A percentile compares a stretch with the other conserved stretches of the same genome.
Conservation (phyloP, 2,797 vertebrate species). For the Triplophysa bombifrons region DNA sequence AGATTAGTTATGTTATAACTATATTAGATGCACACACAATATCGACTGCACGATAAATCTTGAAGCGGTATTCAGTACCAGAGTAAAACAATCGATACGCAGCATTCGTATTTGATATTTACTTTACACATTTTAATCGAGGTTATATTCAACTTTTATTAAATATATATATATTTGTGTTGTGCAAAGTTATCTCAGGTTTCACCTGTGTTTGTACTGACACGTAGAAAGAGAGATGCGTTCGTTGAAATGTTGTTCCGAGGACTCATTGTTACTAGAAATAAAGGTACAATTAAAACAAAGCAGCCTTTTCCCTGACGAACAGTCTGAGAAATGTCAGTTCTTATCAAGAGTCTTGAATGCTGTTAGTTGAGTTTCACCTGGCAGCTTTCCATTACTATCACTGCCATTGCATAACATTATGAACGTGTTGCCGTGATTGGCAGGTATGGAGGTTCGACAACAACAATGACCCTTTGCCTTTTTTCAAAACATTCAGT, state of each 20-base stretch:
- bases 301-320: not conserved
- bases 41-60: not conserved
- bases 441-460: conserved; percentile 2
- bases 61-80: not conserved
- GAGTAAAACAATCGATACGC: not conserved
- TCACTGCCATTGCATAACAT: conserved; percentile 45
- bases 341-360: conserved; percentile 23
- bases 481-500: conserved; percentile 26
- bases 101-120: not conserved
- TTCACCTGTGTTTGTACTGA: not conserved
- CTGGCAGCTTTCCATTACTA: conserved; percentile 45
- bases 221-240: not conserved
- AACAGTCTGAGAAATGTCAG: not conserved
- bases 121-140: not conserved
- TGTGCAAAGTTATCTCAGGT: not conserved
- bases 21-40: not conserved
- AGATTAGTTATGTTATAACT: not conserved
- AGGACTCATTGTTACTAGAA: not conserved
- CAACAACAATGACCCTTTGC: conserved; percentile 8
- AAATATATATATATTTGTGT: not conserved
- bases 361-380: conserved; percentile 28
- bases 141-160: not conserved
- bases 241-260: not conserved
- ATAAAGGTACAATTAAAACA: not conserved
- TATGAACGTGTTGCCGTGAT: conserved; percentile 35